Evolutionary conservation across 2,113 vertebrate genomes (phyloP), one percentile per base, ranked within the genome.

Genomic region (Nycticorax nycticorax): DNA sequence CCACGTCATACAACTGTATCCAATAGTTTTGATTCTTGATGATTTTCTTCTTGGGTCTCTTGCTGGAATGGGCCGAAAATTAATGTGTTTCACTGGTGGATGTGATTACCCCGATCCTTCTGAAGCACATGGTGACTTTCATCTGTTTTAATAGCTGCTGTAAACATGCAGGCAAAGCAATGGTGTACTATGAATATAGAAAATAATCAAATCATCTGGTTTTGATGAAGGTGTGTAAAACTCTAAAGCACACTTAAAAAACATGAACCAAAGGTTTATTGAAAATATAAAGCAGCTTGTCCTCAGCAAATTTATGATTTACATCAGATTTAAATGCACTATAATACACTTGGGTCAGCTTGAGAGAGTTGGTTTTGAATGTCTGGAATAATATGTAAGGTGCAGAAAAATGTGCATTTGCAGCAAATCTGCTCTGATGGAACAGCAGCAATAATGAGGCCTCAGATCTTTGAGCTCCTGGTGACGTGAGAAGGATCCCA

Each of bases 241-340:
- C 47, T 84, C 73, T 81, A 78, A 94, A 94, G 73, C 39, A 84
- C 48, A 78, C 48, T 95, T 84, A 48, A 93, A 95, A 94, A 90
- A 92, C 76, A 78, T n/a, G 73, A 86, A 90, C 76, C 52, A 91
- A 84, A 91, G 85, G 73, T 88, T 91, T 91, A 94, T 37, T 93
- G 88, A 96, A 96, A 96, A 95, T 93, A 85, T 78, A 91, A 95
- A 94, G 85, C 79, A 91, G 76, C 66, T 95, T 94, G 91, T 91
- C 76, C 83, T 95, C 39, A 37, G 79, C 76, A 93, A 85, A 96
- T 93, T 89, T 76, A 78, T 88, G 68, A 92, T 92, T 94, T 91
- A 92, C 37, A 88, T 73, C 60, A 89, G 72, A 68, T 92, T 93
- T 93, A 92, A 95, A 94, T 62, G 66, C 26, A 86, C 27, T 47